Percentiles rank a stretch among this genome's conserved stretches.
These are phyloP conservation scores for Channa maculata DNA, from an alignment of 2,113 vertebrate genomes.

Conservation along the genomic window DNA sequence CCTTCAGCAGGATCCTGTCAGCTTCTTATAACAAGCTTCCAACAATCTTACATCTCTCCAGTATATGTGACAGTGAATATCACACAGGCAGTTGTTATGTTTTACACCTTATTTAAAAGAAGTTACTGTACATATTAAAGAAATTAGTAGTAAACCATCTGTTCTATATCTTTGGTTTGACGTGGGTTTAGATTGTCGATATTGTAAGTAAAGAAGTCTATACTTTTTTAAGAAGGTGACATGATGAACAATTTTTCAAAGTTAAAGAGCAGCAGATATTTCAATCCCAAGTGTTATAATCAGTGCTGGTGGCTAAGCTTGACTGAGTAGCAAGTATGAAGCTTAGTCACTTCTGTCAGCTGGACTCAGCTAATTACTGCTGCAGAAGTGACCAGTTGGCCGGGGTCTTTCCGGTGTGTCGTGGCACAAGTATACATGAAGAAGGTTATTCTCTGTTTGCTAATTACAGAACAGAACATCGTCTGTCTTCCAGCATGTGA, in stretches of 20 bases:
- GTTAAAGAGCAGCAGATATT: constrained; percentile 17
- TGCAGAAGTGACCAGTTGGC: constrained; percentile 52
- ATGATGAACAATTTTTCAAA: background rate
- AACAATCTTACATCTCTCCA: too few species aligned
- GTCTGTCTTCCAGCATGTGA: constrained; percentile 26
- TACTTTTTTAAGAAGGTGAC: background rate
- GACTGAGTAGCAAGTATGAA: constrained; percentile 48
- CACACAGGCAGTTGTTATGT: too few species aligned
- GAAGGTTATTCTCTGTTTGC: constrained; percentile 26
- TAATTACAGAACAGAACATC: constrained; percentile 32
- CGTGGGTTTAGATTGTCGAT: background rate
- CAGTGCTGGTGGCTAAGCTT: constrained; percentile 3
- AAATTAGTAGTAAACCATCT: background rate
- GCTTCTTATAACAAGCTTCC: background rate
- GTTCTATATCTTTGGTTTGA: constrained; percentile 2
- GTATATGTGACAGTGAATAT: too few species aligned
- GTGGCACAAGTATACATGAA: constrained; percentile 17
- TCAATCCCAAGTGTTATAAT: constrained; percentile 27
- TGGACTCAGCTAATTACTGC: constrained; percentile 56
- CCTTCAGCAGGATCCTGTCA: background rate
- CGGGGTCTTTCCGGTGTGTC: constrained; percentile 42
- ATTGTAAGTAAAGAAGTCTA: background rate
- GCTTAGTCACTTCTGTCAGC: constrained; percentile 35
- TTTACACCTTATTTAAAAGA: too few species aligned
- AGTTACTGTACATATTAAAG: too few species aligned